These are phyloP conservation scores for silkworm (Bombyx mori) DNA, from an alignment of 1,140 invertebrate genomes.

Conservation along the genomic window DNA sequence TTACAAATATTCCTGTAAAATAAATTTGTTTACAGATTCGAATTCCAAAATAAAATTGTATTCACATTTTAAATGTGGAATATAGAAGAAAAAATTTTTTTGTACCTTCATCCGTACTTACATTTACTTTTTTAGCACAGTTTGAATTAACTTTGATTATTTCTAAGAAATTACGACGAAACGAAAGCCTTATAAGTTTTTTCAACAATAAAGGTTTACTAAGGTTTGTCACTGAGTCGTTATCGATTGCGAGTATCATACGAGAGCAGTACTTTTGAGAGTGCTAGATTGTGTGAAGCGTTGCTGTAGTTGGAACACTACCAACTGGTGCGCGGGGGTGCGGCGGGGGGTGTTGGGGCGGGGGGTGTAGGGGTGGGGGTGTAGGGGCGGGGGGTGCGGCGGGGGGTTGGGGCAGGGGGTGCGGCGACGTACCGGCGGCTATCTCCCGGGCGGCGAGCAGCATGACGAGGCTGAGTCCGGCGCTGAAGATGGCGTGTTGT, in stretches of 20 bases:
- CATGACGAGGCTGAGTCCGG: constrained; percentile 94
- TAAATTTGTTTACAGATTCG: background rate
- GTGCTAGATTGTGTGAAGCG: no score
- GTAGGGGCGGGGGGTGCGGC: background rate
- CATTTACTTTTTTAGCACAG: background rate
- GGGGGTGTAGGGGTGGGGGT: background rate
- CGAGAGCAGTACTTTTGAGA: no score
- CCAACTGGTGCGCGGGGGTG: background rate
- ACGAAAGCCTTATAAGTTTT: no score
- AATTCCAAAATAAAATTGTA: background rate
- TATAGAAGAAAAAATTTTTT: background rate
- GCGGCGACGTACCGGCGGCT: constrained; percentile 78
- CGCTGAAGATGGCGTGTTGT: constrained; percentile 98
- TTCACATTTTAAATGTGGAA: no score
- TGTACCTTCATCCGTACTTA: background rate
- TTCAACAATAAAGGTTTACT: no score
- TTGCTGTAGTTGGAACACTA: background rate
- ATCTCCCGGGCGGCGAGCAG: constrained; percentile 93
- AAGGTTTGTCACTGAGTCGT: no score
- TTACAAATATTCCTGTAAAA: no score
- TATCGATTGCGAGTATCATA: no score
- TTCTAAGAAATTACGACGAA: no score
- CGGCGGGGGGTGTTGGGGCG: background rate
- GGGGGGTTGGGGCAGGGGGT: background rate
- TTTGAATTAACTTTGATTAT: no score